Conservation (phyloP, 2,113 vertebrate species). For the Coptodon bakossiorum region DNA sequence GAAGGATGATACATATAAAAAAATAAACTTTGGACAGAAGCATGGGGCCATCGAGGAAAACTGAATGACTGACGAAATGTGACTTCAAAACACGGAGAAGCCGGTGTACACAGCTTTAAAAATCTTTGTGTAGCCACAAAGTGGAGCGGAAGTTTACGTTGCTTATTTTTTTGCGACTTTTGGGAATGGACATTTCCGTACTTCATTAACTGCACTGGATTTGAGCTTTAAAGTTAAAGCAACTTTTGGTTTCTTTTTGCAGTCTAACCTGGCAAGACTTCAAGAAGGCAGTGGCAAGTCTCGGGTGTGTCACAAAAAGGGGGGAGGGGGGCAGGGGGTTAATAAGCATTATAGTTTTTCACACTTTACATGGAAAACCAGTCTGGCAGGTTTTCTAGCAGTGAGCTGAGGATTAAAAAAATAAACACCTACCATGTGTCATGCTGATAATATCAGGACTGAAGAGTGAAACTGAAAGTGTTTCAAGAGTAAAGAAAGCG, state of each 20-base stretch:
- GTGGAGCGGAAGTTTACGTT: background rate
- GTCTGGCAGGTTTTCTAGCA: background rate
- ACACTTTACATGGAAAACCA: background rate
- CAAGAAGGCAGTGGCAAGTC: rapidly evolving
- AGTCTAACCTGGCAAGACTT: rapidly evolving
- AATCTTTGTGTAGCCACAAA: background rate
- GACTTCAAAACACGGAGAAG: background rate
- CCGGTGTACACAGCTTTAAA: background rate
- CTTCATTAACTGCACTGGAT: background rate
- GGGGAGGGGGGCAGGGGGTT: background rate
- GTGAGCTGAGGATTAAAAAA: background rate
- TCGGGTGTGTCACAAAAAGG: background rate
- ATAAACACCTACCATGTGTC: slow-evolving; percentile 4
- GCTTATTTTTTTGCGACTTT: background rate
- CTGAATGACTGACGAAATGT: background rate
- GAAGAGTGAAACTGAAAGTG: background rate
- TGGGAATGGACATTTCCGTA: background rate
- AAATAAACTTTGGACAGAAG: background rate
- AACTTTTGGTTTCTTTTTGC: background rate
- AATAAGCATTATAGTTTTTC: background rate
- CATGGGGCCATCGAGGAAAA: background rate
- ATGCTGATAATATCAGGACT: background rate
- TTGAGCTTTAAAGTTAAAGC: background rate
- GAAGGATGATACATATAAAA: background rate
- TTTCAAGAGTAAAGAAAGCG: background rate